These are phyloP conservation scores for Staurois parvus DNA, from an alignment of 2,797 vertebrate species.

Conservation along the genomic window DNA sequence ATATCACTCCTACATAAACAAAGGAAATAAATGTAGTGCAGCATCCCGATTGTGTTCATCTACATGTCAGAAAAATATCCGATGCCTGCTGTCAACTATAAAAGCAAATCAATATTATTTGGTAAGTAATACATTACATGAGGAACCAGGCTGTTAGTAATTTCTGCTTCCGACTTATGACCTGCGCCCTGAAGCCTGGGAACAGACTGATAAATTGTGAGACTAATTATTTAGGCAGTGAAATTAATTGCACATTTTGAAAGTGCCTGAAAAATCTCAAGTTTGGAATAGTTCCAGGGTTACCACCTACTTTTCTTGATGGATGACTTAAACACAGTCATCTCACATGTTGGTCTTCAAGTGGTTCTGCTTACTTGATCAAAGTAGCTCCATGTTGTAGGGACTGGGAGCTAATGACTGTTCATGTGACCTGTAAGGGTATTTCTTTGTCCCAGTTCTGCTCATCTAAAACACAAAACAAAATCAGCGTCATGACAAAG, in stretches of 20 bases:
- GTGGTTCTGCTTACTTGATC: constrained; percentile 40
- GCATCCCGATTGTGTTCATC: too few species aligned
- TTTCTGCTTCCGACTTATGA: constrained; percentile 12
- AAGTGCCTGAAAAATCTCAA: constrained; percentile 9
- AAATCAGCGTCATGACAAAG: not conserved
- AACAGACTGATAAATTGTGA: constrained; percentile 25
- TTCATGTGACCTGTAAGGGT: not conserved
- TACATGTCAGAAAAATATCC: too few species aligned
- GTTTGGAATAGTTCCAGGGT: constrained; percentile 25
- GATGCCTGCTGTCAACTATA: too few species aligned
- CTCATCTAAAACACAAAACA: not conserved
- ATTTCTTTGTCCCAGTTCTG: not conserved
- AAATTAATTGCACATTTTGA: constrained; percentile 36
- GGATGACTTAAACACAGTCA: constrained; percentile 15
- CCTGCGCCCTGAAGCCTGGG: constrained; percentile 32
- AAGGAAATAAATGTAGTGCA: too few species aligned
- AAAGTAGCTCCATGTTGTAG: constrained; percentile 3
- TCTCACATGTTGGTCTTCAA: constrained; percentile 26
- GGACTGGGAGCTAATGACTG: constrained; percentile 11
- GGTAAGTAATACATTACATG: constrained; percentile 22
- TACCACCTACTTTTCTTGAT: constrained; percentile 24
- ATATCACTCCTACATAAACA: too few species aligned
- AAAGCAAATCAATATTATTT: not conserved
- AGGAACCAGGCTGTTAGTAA: constrained; percentile 11
- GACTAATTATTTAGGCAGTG: constrained; percentile 42